Evolutionary conservation across 2,888 invertebrate species (phyloP).

Genomic region (Pemphredon lugubris): DNA sequence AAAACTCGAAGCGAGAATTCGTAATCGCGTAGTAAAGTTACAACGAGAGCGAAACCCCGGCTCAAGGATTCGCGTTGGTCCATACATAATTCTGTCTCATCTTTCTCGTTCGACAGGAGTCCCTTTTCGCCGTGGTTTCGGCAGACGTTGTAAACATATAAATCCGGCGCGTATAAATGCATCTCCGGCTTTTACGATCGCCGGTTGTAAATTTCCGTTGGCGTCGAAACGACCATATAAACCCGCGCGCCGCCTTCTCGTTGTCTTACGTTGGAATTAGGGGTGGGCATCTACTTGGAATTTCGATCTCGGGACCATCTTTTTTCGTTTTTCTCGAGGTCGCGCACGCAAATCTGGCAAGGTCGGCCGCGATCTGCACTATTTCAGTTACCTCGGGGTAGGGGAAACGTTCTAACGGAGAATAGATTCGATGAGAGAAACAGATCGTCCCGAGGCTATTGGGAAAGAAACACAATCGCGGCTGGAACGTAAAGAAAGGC

Average conservation of each 20-base stretch:
- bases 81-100: constrained; percentile 55
- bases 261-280: constrained; percentile 47
- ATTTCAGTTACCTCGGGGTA: constrained; percentile 5
- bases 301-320: background rate
- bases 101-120: constrained; percentile 60
- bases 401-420: constrained; percentile 4
- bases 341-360: constrained; percentile 30
- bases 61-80: constrained; percentile 20
- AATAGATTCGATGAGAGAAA: too few species aligned
- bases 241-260: constrained; percentile 34
- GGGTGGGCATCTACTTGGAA: constrained; percentile 36
- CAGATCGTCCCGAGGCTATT: too few species aligned
- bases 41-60: constrained; percentile 16
- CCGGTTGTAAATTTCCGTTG: constrained; percentile 61
- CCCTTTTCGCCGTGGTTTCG: constrained; percentile 55
- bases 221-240: constrained; percentile 59
- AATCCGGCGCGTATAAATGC: constrained; percentile 64
- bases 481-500: too few species aligned
- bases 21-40: background rate
- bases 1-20: constrained; percentile 21
- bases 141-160: constrained; percentile 63
- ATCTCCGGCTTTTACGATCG: constrained; percentile 65
- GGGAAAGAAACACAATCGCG: background rate
- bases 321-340: constrained; percentile 38
- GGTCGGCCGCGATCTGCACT: constrained; percentile 30